phyloP scores from a whole-genome alignment of 2,888 invertebrate genomes.

The Dicranocentrus wangi region DNA sequence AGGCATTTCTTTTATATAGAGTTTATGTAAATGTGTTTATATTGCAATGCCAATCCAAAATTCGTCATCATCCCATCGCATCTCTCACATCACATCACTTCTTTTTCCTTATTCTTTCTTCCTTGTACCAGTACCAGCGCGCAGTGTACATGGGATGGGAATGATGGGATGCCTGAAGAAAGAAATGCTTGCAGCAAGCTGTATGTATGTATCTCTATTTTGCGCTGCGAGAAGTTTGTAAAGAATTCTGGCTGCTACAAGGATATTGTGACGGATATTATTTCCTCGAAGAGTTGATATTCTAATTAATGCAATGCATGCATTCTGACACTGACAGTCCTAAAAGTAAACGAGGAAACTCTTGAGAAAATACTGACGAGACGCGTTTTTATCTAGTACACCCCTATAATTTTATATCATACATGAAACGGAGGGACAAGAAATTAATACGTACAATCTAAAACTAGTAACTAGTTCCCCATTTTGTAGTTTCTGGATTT shows the following conservation, averaged over 20 bases:
- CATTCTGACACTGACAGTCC: background rate
- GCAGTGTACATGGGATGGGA: background rate
- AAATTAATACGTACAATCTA: background rate
- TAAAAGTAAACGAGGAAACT: constrained; percentile 12
- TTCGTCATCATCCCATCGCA: constrained; percentile 32
- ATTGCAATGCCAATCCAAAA: constrained; percentile 13
- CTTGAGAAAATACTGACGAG: constrained; percentile 7
- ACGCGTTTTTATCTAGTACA: background rate
- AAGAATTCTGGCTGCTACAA: background rate
- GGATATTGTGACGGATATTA: constrained; percentile 13
- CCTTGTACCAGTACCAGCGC: constrained; percentile 32
- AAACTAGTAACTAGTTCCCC: too few species aligned
- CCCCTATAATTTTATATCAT: background rate
- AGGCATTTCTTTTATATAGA: constrained; percentile 27
- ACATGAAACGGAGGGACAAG: background rate
- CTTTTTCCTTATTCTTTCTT: constrained; percentile 62
- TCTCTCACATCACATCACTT: constrained; percentile 35
- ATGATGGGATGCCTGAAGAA: too few species aligned
- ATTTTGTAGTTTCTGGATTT: too few species aligned
- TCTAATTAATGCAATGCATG: background rate
- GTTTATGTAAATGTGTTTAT: background rate
- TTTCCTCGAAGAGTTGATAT: background rate
- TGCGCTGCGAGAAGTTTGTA: background rate
- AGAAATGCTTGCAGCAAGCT: too few species aligned
- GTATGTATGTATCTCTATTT: background rate